These are phyloP conservation scores for Cristatella mucedo DNA, from an alignment of 2,888 invertebrate genomes.

Conservation along the genomic window DNA sequence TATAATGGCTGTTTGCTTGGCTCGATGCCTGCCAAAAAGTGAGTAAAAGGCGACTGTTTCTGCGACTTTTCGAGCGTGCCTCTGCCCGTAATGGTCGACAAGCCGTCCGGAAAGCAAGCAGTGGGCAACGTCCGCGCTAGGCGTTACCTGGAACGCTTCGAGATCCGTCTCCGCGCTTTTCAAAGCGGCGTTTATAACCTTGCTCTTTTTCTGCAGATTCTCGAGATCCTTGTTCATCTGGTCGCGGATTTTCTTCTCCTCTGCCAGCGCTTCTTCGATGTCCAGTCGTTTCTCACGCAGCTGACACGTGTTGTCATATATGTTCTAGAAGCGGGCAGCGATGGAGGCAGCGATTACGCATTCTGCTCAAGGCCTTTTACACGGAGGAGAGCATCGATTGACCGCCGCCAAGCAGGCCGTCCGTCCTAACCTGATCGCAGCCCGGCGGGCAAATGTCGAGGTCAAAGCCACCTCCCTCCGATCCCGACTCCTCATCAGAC, in stretches of 20 bases:
- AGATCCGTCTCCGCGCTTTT: constrained; percentile 34
- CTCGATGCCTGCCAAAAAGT: too few relatives aligned
- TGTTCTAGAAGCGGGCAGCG: too few relatives aligned
- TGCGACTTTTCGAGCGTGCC: too few relatives aligned
- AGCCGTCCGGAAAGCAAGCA: too few relatives aligned
- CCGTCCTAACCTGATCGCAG: constrained; percentile 25
- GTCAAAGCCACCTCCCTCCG: constrained; percentile 32
- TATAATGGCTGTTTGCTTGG: too few relatives aligned
- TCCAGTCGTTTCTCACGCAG: constrained; percentile 36
- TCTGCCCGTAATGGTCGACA: too few relatives aligned
- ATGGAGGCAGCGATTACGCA: too few relatives aligned
- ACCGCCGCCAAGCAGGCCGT: too few relatives aligned
- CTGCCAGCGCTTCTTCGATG: constrained; percentile 31
- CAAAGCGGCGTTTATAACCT: constrained; percentile 29
- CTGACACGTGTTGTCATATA: constrained; percentile 35
- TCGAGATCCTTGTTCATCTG: constrained; percentile 33
- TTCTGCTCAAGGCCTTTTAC: too few relatives aligned
- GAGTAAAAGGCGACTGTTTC: too few relatives aligned
- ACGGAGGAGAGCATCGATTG: too few relatives aligned
- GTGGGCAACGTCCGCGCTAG: too few relatives aligned
- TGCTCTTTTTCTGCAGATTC: constrained; percentile 30
- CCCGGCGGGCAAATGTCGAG: constrained; percentile 38
- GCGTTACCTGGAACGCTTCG: constrained; percentile 38
- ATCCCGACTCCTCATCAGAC: constrained; percentile 35
- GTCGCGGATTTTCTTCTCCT: constrained; percentile 35